phyloP scores from a whole-genome alignment of 2,888 invertebrate genomes.

The Polyommatus iphigenia region DNA sequence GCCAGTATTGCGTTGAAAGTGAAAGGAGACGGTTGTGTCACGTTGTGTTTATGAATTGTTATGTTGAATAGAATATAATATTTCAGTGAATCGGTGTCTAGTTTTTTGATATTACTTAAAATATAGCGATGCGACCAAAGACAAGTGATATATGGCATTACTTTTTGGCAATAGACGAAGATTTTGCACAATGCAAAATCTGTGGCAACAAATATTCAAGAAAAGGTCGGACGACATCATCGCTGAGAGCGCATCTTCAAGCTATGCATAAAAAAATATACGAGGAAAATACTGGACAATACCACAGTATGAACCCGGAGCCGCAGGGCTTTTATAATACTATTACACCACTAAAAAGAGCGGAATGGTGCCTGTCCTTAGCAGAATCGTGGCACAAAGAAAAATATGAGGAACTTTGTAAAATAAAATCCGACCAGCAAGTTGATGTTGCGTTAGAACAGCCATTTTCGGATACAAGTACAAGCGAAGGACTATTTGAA shows the following conservation, averaged over 20 bases:
- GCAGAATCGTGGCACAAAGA: constrained; percentile 31
- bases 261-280: constrained; percentile 25
- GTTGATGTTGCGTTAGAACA: constrained; percentile 1
- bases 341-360: background rate
- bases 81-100: background rate
- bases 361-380: background rate
- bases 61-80: background rate
- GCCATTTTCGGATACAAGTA: background rate
- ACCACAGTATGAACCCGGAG: background rate
- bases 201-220: constrained; percentile 36
- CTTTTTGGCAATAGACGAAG: constrained; percentile 29
- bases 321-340: background rate
- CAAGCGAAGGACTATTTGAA: background rate
- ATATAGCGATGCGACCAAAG: constrained; percentile 27
- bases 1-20: background rate
- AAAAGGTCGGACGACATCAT: constrained; percentile 35
- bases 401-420: constrained; percentile 33
- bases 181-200: constrained; percentile 34
- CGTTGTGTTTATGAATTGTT: background rate
- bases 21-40: background rate
- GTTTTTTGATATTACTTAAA: too few relatives aligned
- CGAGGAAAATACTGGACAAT: background rate
- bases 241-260: constrained; percentile 32
- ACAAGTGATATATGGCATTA: constrained; percentile 26
- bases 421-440: constrained; percentile 26